A percentile compares a stretch with the other conserved stretches of the same genome.
These are phyloP conservation scores for Orthonyx spaldingii DNA, from an alignment of 2,113 vertebrate genomes.

Conservation along the genomic window DNA sequence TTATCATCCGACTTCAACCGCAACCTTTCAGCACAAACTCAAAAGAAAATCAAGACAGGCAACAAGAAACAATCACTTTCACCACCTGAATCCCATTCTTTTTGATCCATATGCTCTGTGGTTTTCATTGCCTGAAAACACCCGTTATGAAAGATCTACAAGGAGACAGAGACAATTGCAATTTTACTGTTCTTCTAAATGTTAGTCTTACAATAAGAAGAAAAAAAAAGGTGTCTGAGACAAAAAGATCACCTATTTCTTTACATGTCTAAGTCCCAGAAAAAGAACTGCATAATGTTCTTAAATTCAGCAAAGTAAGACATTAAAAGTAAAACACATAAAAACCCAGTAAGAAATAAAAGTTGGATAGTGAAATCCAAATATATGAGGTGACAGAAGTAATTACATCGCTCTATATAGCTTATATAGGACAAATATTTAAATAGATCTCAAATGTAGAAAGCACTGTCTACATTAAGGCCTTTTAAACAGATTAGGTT, in stretches of 20 bases:
- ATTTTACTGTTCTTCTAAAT: background rate
- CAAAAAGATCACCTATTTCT: background rate
- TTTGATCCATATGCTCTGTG: conserved; percentile 38
- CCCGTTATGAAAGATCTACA: conserved; percentile 2
- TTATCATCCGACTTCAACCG: conserved; percentile 24
- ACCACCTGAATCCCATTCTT: conserved; percentile 40
- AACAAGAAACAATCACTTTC: conserved; percentile 38
- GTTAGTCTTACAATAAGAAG: background rate
- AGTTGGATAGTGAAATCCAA: background rate
- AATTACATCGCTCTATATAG: background rate
- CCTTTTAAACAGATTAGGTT: background rate
- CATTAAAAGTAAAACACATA: background rate
- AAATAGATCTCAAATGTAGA: background rate
- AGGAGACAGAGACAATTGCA: background rate
- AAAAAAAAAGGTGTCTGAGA: background rate
- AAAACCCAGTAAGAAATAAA: background rate
- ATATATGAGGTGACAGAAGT: background rate
- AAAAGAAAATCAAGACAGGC: conserved; percentile 43
- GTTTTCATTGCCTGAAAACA: conserved; percentile 44
- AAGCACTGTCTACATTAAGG: background rate
- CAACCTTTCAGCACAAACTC: conserved; percentile 33
- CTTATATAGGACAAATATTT: background rate
- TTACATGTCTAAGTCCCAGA: background rate
- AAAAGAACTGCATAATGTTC: background rate
- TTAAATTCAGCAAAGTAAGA: background rate